phyloP scores from a whole-genome alignment of 2,113 vertebrate species.

The Eubucco bourcierii region DNA sequence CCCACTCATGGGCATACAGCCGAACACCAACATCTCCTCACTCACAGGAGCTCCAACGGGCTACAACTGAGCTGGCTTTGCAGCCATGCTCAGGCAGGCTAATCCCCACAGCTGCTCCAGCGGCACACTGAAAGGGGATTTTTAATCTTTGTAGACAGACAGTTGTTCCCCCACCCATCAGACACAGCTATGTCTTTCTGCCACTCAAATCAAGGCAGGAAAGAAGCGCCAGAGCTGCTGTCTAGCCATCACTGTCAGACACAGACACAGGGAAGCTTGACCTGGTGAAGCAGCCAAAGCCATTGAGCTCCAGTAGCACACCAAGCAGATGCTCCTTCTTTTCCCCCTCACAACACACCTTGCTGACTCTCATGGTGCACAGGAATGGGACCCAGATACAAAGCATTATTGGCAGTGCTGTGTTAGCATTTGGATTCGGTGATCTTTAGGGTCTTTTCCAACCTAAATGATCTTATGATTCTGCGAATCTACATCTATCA shows the following conservation, averaged over 20 bases:
- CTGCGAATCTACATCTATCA: no score
- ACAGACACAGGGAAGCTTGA: neutral
- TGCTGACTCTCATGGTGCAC: accelerated
- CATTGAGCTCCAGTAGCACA: neutral
- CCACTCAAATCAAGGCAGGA: neutral
- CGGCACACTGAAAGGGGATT: accelerated
- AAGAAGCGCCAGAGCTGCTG: neutral
- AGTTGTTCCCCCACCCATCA: neutral
- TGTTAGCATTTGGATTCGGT: no score
- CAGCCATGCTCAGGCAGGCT: accelerated
- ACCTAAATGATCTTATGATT: no score
- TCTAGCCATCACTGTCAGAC: accelerated
- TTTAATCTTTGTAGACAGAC: neutral
- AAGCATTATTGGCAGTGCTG: neutral
- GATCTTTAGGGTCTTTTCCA: no score
- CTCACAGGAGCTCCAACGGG: neutral
- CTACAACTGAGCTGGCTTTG: neutral
- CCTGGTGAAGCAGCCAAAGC: neutral
- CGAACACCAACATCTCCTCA: neutral
- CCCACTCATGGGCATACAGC: no score
- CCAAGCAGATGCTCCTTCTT: neutral
- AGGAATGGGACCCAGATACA: neutral
- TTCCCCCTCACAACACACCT: neutral
- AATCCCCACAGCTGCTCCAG: neutral
- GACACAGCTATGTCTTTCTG: neutral